Conservation (phyloP, 2,888 invertebrate species). For the Baronia brevicornis region DNA sequence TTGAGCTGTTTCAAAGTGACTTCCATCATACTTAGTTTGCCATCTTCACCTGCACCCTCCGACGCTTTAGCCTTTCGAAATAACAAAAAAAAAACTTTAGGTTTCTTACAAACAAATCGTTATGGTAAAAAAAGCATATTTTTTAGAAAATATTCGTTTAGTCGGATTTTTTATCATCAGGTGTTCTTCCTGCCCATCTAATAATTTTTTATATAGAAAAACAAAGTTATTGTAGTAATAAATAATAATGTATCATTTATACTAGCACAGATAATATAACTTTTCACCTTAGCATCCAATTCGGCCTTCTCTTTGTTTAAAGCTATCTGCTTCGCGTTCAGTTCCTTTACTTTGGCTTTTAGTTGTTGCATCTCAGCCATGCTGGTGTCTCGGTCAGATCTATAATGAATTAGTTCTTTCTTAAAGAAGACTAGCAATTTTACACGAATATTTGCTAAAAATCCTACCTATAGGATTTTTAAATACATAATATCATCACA, state of each 20-base stretch:
- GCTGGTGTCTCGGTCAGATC: conserved; percentile 90
- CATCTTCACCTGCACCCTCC: conserved; percentile 82
- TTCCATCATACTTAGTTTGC: conserved; percentile 80
- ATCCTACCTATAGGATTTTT: no score
- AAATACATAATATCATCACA: no score
- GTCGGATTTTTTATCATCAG: no score
- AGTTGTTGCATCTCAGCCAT: conserved; percentile 90
- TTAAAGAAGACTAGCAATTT: no score
- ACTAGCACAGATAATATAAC: conserved; percentile 18
- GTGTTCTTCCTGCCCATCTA: not conserved
- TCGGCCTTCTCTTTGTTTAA: conserved; percentile 89
- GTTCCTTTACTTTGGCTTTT: conserved; percentile 88
- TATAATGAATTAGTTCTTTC: conserved; percentile 20
- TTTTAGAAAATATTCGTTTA: no score
- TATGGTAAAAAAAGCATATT: no score
- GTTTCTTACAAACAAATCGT: no score
- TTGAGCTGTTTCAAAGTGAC: conserved; percentile 75
- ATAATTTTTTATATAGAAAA: not conserved
- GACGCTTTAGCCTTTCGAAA: conserved; percentile 76
- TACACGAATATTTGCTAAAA: no score
- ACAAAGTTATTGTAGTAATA: no score
- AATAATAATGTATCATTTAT: no score
- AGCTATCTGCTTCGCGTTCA: conserved; percentile 86
- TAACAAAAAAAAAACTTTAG: no score
- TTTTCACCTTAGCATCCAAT: conserved; percentile 80